phyloP scores from a whole-genome alignment of 2,113 vertebrate genomes.

The Zosterops lateralis region DNA sequence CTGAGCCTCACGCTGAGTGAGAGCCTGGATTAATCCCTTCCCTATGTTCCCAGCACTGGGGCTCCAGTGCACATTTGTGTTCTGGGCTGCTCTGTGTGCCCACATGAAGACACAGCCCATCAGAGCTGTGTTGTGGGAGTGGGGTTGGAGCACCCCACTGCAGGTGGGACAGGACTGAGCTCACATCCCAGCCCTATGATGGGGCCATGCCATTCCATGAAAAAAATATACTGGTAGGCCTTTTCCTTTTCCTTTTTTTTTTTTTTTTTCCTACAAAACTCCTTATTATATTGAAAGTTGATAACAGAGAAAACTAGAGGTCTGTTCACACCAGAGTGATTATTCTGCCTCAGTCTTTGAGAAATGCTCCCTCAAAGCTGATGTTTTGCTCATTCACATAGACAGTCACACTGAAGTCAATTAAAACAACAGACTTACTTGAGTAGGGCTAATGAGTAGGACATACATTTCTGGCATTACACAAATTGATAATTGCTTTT shows the following conservation, averaged over 20 bases:
- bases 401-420: not conserved
- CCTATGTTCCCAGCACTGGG: not conserved
- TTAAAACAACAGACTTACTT: slow-evolving; percentile 22
- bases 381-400: slow-evolving; percentile 1
- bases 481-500: slow-evolving; percentile 8
- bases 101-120: not conserved
- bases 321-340: not conserved
- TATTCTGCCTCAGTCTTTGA: not conserved
- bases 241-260: not conserved
- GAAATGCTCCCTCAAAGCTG: not conserved
- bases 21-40: not conserved
- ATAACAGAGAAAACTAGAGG: not conserved
- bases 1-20: not conserved
- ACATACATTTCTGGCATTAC: not conserved
- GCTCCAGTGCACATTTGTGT: not conserved
- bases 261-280: not conserved
- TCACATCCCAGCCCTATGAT: not conserved
- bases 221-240: not conserved
- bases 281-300: not conserved
- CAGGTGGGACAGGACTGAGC: not conserved
- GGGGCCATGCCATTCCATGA: not conserved
- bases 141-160: not conserved
- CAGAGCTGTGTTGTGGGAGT: not conserved
- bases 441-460: not conserved
- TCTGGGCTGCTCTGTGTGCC: not conserved